Evolutionary conservation across 2,797 vertebrate genomes (phyloP), one percentile per base, ranked within the genome.

Genomic region (Fundulus diaphanus): DNA sequence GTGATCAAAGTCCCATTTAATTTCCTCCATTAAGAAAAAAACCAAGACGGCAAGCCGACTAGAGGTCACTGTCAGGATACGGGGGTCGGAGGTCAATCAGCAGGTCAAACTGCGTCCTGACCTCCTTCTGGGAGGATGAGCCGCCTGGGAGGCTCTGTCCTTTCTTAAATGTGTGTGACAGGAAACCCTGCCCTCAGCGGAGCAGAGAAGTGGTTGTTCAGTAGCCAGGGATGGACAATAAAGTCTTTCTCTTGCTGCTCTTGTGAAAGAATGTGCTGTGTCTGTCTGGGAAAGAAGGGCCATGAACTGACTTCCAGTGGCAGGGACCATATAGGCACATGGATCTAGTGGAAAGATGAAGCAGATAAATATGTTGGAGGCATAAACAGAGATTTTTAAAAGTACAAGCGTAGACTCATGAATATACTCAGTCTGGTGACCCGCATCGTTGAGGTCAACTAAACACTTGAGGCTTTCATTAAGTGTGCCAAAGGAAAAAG

Each of bases 281-380:
- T 91, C 79, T 86, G 89, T 91, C 88, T 89, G 87, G 35, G 68
- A 42, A 66, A 44, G 68, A 71, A 75, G 77, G 29, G 73, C 88
- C 85, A 56, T 73, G 20, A 85, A 70, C 71, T 54, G 84, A 89
- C 82, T 82, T 85, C 88, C 81, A 76, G 71, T 31, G 35, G 74
- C 44, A 61, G 81, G 76, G 46, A 52, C 78, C 1, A 46, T 68
- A 59, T 70, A 59, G 65, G 37, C 68, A 75, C 75, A 74, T 27
- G 35, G 35, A 68, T 71, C 44, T 68, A 29, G 72, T 77, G 11
- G 82, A 77, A 51, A 79, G 80, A 87, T 20, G 77, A 85, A 76
- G 79, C 86, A 75, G 82, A 89, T 20, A 78, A 87, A 73, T 46
- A 72, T 67, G 87, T 88, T 81, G 78, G 87, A 79, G 82, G 70